Percentiles rank a stretch among this genome's conserved stretches.
These are phyloP conservation scores for Phrynosoma blainvillii DNA, from an alignment of 2,113 vertebrate species.

Conservation along the genomic window DNA sequence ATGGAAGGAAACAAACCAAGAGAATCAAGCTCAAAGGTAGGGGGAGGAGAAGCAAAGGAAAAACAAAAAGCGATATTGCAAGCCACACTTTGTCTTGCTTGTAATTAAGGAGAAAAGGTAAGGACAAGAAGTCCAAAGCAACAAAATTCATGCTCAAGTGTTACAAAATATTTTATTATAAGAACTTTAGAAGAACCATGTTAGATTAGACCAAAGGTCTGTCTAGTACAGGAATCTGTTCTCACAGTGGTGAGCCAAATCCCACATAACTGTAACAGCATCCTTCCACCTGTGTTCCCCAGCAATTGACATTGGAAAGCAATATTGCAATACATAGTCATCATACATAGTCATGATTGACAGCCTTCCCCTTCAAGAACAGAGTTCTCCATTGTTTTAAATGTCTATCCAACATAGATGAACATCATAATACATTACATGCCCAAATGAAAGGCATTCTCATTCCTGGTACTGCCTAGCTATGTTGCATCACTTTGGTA, in stretches of 20 bases:
- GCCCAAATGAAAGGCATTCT: not conserved
- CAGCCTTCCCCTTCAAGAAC: not conserved
- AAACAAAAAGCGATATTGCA: not conserved
- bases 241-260: not conserved
- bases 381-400: not conserved
- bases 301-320: not conserved
- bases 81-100: not conserved
- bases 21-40: not conserved
- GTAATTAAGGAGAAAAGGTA: fast-evolving
- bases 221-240: not conserved
- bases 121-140: not conserved
- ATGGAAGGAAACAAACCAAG: conserved; percentile 3
- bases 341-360: not conserved
- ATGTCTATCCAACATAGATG: not conserved
- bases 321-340: not conserved
- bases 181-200: not conserved
- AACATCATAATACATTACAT: not conserved
- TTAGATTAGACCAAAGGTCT: not conserved
- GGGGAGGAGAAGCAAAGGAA: not conserved
- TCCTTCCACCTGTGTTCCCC: not conserved
- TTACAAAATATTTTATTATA: not conserved
- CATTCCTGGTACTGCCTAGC: not conserved
- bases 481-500: not conserved
- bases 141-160: not conserved
- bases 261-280: not conserved